phyloP scores from a whole-genome alignment of 2,888 invertebrate genomes.

The Schrankia costaestrigalis region DNA sequence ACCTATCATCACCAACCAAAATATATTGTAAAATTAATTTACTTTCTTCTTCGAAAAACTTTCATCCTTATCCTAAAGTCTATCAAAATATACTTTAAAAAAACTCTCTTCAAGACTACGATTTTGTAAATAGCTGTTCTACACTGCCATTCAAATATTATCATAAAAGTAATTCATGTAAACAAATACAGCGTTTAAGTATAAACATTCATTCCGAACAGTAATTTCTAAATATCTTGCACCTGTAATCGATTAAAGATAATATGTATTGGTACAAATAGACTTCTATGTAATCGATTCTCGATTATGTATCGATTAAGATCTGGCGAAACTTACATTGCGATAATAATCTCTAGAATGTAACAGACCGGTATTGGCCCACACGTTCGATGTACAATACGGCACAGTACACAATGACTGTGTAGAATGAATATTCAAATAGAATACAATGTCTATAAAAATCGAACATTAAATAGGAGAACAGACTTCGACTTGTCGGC shows the following conservation, averaged over 20 bases:
- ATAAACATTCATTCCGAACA: conserved; percentile 10
- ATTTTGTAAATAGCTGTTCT: no score
- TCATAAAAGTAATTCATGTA: no score
- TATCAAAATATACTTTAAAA: no score
- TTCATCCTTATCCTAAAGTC: no score
- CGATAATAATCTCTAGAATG: conserved; percentile 32
- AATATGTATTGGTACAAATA: conserved; percentile 17
- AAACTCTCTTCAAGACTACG: no score
- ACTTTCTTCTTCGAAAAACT: no score
- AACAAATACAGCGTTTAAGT: no score
- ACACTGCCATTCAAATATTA: no score
- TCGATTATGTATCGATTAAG: conserved; percentile 33
- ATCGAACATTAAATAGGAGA: conserved; percentile 53
- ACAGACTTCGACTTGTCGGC: conserved; percentile 44
- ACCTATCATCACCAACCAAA: no score
- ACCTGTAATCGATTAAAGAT: conserved; percentile 25
- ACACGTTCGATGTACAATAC: conserved; percentile 35
- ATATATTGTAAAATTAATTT: no score
- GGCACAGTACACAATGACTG: conserved; percentile 43
- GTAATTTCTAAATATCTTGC: conserved; percentile 30
- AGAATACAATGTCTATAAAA: conserved; percentile 55
- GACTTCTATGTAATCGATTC: conserved; percentile 34
- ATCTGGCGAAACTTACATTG: conserved; percentile 36
- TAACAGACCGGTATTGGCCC: conserved; percentile 25
- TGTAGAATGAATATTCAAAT: conserved; percentile 63